Percentiles rank a stretch among this genome's conserved stretches.
Evolutionary conservation across 2,797 vertebrate species (phyloP).

Genomic region (Fistularia tabacaria): DNA sequence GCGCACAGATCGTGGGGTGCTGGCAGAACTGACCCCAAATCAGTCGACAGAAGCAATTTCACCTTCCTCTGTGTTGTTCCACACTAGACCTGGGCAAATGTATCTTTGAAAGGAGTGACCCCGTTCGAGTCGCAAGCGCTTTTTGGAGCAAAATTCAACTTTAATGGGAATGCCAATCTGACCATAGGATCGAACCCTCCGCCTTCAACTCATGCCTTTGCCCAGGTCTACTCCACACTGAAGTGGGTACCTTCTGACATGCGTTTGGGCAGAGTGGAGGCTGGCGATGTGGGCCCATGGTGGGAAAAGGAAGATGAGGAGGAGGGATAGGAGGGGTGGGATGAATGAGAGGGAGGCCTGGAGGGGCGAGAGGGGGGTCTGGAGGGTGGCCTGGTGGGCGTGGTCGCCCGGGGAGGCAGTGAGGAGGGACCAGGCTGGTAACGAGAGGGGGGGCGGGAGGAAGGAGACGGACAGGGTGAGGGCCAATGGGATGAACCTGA

Average conservation of each 20-base stretch:
- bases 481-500: slow-evolving; percentile 89
- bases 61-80: slow-evolving; percentile 41
- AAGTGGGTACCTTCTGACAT: slow-evolving; percentile 96
- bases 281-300: slow-evolving; percentile 93
- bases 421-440: slow-evolving; percentile 98
- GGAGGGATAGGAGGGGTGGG: slow-evolving; percentile 94
- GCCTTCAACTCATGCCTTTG: slow-evolving; percentile 58
- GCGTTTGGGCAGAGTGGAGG: slow-evolving; percentile 98
- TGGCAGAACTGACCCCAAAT: slow-evolving; percentile 47
- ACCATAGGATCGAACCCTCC: slow-evolving; percentile 22
- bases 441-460: slow-evolving; percentile 98
- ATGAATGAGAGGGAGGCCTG: slow-evolving; percentile 98
- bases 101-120: slow-evolving; percentile 31
- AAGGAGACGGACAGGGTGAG: slow-evolving; percentile 99
- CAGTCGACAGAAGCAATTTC: slow-evolving; percentile 44
- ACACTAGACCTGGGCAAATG: slow-evolving; percentile 66
- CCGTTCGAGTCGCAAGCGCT: slow-evolving; percentile 4
- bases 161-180: slow-evolving; percentile 7
- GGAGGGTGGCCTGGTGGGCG: slow-evolving; percentile 98
- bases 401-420: slow-evolving; percentile 97
- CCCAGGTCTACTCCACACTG: slow-evolving; percentile 68
- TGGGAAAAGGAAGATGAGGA: slow-evolving; percentile 95
- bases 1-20: slow-evolving; percentile 7
- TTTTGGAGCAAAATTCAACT: slow-evolving; percentile 6
- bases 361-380: slow-evolving; percentile 99